These are phyloP conservation scores for Cyphomyrus plagiostoma DNA, from an alignment of 2,113 vertebrate genomes.

Conservation along the genomic window DNA sequence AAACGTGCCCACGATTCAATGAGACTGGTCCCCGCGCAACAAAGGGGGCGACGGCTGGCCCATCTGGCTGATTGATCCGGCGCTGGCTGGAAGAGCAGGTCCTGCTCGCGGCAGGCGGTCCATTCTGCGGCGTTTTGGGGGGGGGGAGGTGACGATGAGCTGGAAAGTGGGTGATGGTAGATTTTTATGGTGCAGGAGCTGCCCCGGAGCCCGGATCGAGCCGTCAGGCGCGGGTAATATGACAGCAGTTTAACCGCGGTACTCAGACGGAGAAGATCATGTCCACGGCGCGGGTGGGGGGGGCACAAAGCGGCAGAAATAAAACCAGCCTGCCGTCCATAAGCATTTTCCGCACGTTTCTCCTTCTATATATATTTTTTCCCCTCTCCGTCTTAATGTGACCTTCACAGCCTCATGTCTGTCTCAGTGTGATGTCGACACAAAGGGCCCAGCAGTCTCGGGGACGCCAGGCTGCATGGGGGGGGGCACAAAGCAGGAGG, in stretches of 20 bases:
- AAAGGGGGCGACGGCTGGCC: slow-evolving; percentile 53
- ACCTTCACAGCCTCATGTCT: slow-evolving; percentile 70
- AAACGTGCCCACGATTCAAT: slow-evolving; percentile 43
- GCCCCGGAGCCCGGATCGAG: too few relatives aligned
- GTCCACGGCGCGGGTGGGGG: background rate
- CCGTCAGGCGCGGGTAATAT: background rate
- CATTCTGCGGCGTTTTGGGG: background rate
- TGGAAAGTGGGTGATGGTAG: background rate
- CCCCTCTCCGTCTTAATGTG: slow-evolving; percentile 48
- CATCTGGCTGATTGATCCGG: slow-evolving; percentile 58
- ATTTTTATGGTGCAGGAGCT: background rate
- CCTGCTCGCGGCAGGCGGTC: slow-evolving; percentile 43
- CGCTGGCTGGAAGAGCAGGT: slow-evolving; percentile 46
- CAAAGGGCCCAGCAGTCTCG: slow-evolving; percentile 48
- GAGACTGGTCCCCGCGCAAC: slow-evolving; percentile 40
- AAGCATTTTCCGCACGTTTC: slow-evolving; percentile 36
- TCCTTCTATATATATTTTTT: background rate
- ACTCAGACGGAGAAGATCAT: background rate
- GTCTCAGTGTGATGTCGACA: slow-evolving; percentile 62
- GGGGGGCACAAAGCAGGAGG: slow-evolving; percentile 29
- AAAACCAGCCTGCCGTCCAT: slow-evolving; percentile 36
- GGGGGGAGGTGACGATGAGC: background rate
- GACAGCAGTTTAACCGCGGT: background rate
- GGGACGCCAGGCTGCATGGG: slow-evolving; percentile 25
- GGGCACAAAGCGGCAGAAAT: slow-evolving; percentile 26